phyloP scores from a whole-genome alignment of 2,888 invertebrate species.

The Diabrotica balteata region DNA sequence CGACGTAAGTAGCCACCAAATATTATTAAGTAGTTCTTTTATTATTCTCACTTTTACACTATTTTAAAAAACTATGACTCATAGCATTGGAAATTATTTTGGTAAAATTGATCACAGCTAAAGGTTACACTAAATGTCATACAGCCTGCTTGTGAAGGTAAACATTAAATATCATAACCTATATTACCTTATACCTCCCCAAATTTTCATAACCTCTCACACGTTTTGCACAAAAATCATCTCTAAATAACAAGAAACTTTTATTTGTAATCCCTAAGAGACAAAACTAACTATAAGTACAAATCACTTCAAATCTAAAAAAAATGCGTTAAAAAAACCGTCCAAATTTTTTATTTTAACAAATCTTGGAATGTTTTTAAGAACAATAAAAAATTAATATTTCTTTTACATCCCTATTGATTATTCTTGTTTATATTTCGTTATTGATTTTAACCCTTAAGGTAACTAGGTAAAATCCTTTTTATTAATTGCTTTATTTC shows the following conservation, averaged over 20 bases:
- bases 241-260: no score
- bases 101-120: not conserved
- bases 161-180: slow-evolving; percentile 14
- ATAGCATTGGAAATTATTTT: not conserved
- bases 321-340: no score
- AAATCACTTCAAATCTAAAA: no score
- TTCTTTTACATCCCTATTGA: slow-evolving; percentile 7
- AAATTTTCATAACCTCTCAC: not conserved
- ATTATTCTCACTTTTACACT: no score
- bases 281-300: no score
- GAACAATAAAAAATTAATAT: not conserved
- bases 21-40: no score
- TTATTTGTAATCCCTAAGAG: no score
- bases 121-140: slow-evolving; percentile 8
- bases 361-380: not conserved
- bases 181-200: not conserved
- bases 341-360: no score
- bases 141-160: not conserved
- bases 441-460: slow-evolving; percentile 20
- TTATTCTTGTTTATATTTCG: slow-evolving; percentile 16
- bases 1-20: no score
- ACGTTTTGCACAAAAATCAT: slow-evolving; percentile 3
- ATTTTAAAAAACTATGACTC: not conserved
- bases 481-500: no score
- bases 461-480: slow-evolving; percentile 3